Percentiles rank a stretch among this genome's conserved stretches.
phyloP scores from a whole-genome alignment of 2,888 invertebrate genomes.

The Platycheirus albimanus region DNA sequence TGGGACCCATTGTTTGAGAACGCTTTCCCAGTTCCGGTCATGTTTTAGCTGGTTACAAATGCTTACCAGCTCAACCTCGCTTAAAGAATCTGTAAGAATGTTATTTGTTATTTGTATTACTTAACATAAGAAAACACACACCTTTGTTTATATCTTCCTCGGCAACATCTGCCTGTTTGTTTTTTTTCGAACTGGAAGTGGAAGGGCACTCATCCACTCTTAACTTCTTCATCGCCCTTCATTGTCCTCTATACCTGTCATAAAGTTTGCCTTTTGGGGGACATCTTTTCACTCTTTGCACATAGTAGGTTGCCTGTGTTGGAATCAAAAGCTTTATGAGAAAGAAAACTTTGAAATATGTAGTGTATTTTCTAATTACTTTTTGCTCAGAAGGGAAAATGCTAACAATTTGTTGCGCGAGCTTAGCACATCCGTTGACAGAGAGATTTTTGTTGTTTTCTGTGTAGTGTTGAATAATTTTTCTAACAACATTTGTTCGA shows the following conservation, averaged over 20 bases:
- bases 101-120: conserved; percentile 17
- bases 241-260: conserved; percentile 21
- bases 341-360: conserved; percentile 3
- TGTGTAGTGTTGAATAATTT: conserved; percentile 10
- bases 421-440: neutral
- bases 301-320: conserved; percentile 25
- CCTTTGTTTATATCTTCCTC: conserved; percentile 19
- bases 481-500: neutral
- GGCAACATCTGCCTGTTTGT: neutral
- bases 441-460: conserved; percentile 19
- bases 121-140: conserved; percentile 8
- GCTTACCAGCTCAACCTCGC: conserved; percentile 1
- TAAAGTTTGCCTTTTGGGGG: conserved; percentile 9
- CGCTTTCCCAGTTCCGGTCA: conserved; percentile 6
- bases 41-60: conserved; percentile 25
- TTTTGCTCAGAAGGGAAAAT: conserved; percentile 17
- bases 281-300: neutral
- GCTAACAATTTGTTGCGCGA: conserved; percentile 12
- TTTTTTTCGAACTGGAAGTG: conserved; percentile 8
- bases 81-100: conserved; percentile 14
- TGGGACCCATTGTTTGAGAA: conserved; percentile 7
- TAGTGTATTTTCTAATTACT: conserved; percentile 7
- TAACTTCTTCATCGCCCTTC: conserved; percentile 24
- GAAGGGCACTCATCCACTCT: conserved; percentile 1
- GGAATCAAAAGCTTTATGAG: conserved; percentile 3